Base-by-base conservation (phyloP, 2,888 invertebrate genomes). In the Drosophila monieri region DNA sequence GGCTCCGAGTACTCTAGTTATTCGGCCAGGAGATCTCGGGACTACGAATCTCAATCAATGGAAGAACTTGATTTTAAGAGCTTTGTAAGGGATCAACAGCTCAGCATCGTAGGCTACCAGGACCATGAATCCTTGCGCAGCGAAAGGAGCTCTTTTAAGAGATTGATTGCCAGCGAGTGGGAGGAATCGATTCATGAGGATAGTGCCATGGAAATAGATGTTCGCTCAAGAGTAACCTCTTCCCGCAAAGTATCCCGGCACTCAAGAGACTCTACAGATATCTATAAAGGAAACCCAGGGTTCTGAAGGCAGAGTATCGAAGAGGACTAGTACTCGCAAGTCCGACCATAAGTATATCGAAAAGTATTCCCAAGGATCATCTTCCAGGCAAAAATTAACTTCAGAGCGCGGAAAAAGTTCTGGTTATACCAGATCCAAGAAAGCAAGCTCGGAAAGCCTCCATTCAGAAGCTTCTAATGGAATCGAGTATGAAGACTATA, bases 81-180 rank as follows among this genome's bases (percentile, higher is more conserved):
- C 14, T 15, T 62, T 4, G 27, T 62, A 0, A 25, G 54, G 10
- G 61, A 66, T 6, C 59, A 74, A 35, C 25, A 61, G 12, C 37
- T 51, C 0, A 46, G 46, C 3, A 57, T 61, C n/a, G n/a, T 10
- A 0, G 21, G 46, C 8, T 59, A 60, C 35, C 46, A 47, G 15
- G 35, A 15, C 14, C 47, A 15, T 0, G 49, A 56, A 8, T n/a
- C 55, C 6, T 4, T 44, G 0, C 35, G n/a, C 10, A 37, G 41
- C 1, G 48, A 60, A 3, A 32, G 41, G 25, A 53, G 12, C 18
- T 53, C 18, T 15, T 59, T 18, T 9, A 44, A 43, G n/a, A 25
- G 32, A 43, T 32, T 55, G n/a, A 23, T 55, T 6, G 3, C 8
- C n/a, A 59, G 46, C 35, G n/a, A 55, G 1, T 30, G 32, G 35